Evolutionary conservation across 2,113 vertebrate species (phyloP), one percentile per base, ranked within the genome.

Genomic region (Salvelinus fontinalis): DNA sequence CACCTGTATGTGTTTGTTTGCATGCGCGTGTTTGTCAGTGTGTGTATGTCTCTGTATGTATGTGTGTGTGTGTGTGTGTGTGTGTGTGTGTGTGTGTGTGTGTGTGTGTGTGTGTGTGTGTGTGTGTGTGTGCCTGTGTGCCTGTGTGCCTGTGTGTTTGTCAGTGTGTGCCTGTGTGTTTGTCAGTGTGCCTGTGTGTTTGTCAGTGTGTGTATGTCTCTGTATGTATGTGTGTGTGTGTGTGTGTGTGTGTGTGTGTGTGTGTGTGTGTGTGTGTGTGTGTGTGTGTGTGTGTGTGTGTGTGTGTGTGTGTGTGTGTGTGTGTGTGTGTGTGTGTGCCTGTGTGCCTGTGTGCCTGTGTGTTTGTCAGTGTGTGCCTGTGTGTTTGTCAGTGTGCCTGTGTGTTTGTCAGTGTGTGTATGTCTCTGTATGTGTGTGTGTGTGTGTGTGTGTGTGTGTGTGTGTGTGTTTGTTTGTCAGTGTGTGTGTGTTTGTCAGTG

Each of bases 11-110:
- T 66, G 9, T 26, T 12, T 26, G 64, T 66, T 13, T 16, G 11
- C 22, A 26, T 66, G 29, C 1, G 26, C 1, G 22, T 26, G 16
- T 68, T 12, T 14, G 29, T 13, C 16, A 8, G n/a, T 67, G 27
- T 67, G 66, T 67, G 75, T 67, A 27, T 29, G 26, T 34, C 26
- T 67, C 4, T 31, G 4, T 31, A 0, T 31, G 29, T 27, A n/a
- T 81, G 57, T 67, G 59, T 82, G 77, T 29, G 73, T 81, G 78
- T 77, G 29, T 60, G 78, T 44, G 14, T 54, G 6, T 57, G 22
- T 71, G 13, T 54, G 24, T 71, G 29, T 57, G 48, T 57, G 24
- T 72, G 70, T 59, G 5, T 31, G 31, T 34, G 5, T 34, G 31
- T 34, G 5, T 67, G 26, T 34, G 1, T 31, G 29, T 34, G 4